Conservation (phyloP, 1,140 invertebrate genomes). For the Conus betulinus region DNA sequence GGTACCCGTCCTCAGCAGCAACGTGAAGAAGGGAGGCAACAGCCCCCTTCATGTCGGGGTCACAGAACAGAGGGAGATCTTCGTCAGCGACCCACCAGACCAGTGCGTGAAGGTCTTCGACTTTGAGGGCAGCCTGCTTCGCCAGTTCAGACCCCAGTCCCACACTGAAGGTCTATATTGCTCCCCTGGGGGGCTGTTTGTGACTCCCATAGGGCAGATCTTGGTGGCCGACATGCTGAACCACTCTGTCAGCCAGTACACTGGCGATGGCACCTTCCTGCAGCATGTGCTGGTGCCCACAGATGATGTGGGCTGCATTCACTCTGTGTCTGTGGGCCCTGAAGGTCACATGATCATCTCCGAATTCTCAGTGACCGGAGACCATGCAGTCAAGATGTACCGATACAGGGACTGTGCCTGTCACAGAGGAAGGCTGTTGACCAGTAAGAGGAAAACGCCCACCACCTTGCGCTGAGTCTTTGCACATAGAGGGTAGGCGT, state of each 20-base stretch:
- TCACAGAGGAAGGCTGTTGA: constrained; percentile 60
- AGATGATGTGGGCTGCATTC: constrained; percentile 63
- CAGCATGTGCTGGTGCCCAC: constrained; percentile 61
- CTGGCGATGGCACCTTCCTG: constrained; percentile 58
- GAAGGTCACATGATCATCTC: constrained; percentile 70
- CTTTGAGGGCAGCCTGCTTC: constrained; percentile 56
- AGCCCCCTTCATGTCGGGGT: constrained; percentile 58
- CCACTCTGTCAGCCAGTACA: constrained; percentile 68
- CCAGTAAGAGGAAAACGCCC: constrained; percentile 62
- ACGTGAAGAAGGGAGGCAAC: constrained; percentile 31
- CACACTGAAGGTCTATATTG: constrained; percentile 53
- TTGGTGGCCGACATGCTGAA: constrained; percentile 67
- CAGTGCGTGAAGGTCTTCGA: constrained; percentile 59
- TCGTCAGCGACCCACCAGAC: constrained; percentile 63
- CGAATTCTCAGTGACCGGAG: constrained; percentile 65
- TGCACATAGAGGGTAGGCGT: too few relatives aligned
- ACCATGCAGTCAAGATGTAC: constrained; percentile 72
- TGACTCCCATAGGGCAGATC: constrained; percentile 58
- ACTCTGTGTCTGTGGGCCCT: constrained; percentile 65
- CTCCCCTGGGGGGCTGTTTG: constrained; percentile 57
- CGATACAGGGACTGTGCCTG: constrained; percentile 69
- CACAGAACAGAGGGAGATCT: constrained; percentile 62
- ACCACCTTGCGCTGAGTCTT: not conserved
- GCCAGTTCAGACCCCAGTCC: constrained; percentile 59
- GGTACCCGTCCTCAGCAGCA: constrained; percentile 31